Conservation (phyloP, 2,113 vertebrate genomes). For the Leptosomus discolor region DNA sequence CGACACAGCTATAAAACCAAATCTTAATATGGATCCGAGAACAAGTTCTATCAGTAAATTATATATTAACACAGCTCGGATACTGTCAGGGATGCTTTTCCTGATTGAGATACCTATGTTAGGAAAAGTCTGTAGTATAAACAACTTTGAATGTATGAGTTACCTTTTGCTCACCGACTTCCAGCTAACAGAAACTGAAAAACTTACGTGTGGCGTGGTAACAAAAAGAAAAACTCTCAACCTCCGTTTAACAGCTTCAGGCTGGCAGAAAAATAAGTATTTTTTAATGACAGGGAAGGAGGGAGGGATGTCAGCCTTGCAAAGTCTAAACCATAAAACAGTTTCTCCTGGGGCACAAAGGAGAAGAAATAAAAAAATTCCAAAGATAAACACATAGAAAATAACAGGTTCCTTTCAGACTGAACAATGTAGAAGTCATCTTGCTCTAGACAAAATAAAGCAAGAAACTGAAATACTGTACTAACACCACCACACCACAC, state of each 20-base stretch:
- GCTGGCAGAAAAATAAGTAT: not conserved
- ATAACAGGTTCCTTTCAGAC: not conserved
- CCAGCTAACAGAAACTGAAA: not conserved
- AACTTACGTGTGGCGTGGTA: not conserved
- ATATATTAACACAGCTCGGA: not conserved
- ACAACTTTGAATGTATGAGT: not conserved
- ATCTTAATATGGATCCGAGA: not conserved
- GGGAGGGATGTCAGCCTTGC: not conserved
- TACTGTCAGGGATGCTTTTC: not conserved
- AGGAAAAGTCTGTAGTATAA: not conserved
- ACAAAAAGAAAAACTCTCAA: not conserved
- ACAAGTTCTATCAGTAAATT: not conserved
- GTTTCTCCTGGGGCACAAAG: not conserved
- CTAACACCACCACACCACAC: not conserved
- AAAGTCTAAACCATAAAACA: not conserved
- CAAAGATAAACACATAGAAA: not conserved
- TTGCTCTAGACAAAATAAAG: not conserved
- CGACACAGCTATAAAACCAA: not conserved
- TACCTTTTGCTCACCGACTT: not conserved
- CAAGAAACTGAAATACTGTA: not conserved
- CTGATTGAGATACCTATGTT: not conserved
- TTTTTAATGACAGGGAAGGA: not conserved
- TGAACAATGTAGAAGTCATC: not conserved
- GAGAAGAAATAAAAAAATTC: not conserved
- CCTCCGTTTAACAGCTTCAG: not conserved